Conservation (phyloP, 2,888 invertebrate species). For the Schizotus pectinicornis region DNA sequence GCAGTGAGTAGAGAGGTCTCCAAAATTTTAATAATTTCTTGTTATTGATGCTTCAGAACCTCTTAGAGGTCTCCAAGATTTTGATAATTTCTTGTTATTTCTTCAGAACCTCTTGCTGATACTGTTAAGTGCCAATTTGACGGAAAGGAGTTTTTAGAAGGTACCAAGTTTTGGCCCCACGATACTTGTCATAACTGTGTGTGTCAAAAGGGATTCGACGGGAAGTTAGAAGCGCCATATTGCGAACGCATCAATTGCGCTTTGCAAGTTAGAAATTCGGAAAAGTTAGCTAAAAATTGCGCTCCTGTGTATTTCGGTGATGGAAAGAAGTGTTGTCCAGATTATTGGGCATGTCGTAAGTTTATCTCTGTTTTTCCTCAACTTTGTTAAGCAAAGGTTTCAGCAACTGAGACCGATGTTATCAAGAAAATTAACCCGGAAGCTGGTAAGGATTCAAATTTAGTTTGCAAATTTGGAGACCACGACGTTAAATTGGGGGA, state of each 20-base stretch:
- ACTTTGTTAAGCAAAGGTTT: slow-evolving; percentile 4
- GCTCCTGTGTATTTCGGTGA: slow-evolving; percentile 14
- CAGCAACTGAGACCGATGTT: slow-evolving; percentile 4
- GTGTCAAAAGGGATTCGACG: slow-evolving; percentile 30
- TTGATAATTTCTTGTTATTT: too few relatives aligned
- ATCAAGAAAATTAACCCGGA: background rate
- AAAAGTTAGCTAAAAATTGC: slow-evolving; percentile 19
- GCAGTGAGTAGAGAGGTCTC: slow-evolving; percentile 1
- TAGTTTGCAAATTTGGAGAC: slow-evolving; percentile 12
- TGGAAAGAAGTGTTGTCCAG: slow-evolving; percentile 22
- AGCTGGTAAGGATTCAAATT: too few relatives aligned
- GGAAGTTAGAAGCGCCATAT: slow-evolving; percentile 19
- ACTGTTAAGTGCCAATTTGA: background rate
- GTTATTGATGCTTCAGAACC: too few relatives aligned
- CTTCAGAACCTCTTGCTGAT: background rate
- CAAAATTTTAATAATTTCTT: too few relatives aligned
- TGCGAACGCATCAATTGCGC: slow-evolving; percentile 23
- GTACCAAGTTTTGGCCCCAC: background rate
- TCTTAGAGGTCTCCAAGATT: background rate
- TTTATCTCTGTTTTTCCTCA: background rate
- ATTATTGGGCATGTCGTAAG: slow-evolving; percentile 28
- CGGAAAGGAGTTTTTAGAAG: background rate
- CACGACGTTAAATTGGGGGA: slow-evolving; percentile 20
- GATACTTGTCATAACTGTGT: slow-evolving; percentile 9
- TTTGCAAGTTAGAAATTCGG: slow-evolving; percentile 13